These are phyloP conservation scores for Cavia aperea DNA, from an alignment of 2,113 vertebrate genomes.

Conservation along the genomic window DNA sequence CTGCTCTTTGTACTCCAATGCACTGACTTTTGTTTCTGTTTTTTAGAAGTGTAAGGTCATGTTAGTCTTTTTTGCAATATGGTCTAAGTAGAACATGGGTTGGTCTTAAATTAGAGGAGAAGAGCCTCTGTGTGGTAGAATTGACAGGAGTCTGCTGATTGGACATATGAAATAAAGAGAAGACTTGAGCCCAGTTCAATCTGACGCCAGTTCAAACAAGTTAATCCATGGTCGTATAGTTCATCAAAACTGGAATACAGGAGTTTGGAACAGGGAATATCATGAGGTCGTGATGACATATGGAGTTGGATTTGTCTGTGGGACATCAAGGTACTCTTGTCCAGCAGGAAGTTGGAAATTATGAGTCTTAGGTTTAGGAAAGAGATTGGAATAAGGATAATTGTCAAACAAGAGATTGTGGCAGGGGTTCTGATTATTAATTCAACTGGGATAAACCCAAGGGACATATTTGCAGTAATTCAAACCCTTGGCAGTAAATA, in stretches of 20 bases:
- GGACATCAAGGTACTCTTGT: conserved; percentile 42
- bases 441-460: conserved; percentile 67
- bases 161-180: not conserved
- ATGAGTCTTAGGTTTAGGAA: conserved; percentile 49
- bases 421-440: conserved; percentile 49
- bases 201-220: conserved; percentile 3
- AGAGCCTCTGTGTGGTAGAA: not conserved
- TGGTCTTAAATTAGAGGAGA: not conserved
- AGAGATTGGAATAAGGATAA: conserved; percentile 43
- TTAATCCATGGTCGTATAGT: not conserved
- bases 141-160: not conserved
- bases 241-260: not conserved
- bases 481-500: conserved; percentile 63
- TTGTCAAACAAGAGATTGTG: conserved; percentile 54
- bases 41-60: not conserved
- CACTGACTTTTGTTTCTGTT: not conserved
- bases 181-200: not conserved
- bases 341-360: conserved; percentile 54
- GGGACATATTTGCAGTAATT: conserved; percentile 69
- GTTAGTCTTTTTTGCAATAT: not conserved
- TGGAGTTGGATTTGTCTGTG: not conserved
- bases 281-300: conserved; percentile 39
- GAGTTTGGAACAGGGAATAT: not conserved
- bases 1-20: not conserved
- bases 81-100: not conserved